Base-by-base conservation (phyloP, 2,113 vertebrate species). In the Rhinoderma darwinii region DNA sequence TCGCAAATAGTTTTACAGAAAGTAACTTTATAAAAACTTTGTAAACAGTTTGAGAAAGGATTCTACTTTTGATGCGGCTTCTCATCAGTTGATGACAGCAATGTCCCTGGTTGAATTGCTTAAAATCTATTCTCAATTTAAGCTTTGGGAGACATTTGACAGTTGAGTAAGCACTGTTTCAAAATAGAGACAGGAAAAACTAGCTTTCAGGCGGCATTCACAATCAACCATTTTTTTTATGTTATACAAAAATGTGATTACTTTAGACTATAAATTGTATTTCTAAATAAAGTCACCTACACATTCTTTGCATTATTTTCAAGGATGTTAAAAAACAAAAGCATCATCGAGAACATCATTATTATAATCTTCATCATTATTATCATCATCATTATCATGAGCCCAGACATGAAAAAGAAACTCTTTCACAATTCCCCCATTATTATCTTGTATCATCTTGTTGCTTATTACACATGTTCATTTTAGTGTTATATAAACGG, bases 41-140 rank as follows among this genome's bases (percentile, higher is more conserved):
- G 37, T 72, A 41, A 72, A 72, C 20, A 72, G 68, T 72, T 72
- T 72, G 68, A 72, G 76, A 78, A 78, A 54, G 47, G 27, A 35
- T 78, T 54, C 76, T 35, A 3, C 47, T 78, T 78, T 56, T 56
- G 47, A 56, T 54, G 76, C 20, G 18, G 76, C 76, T 54, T 54
- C 50, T 78, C 76, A 78, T 78, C 76, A 78, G 47, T 54, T 78
- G 76, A 78, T 78, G 50, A 78, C 76, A 78, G 76, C 27, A 22
- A 78, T 78, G 76, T 78, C 50, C 76, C 76, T 54, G 76, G 68
- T 37, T 78, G 50, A 37, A 78, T 78, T 78, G 76, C 76, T 54
- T 78, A 54, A 78, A 78, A 78, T 54, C 76, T 78, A 35, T 78
- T 78, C 47, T 54, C 76, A 78, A 78, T 78, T 78, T 44, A 78